Evolutionary conservation across 2,888 invertebrate genomes (phyloP).

Genomic region (Hemaris fuciformis): DNA sequence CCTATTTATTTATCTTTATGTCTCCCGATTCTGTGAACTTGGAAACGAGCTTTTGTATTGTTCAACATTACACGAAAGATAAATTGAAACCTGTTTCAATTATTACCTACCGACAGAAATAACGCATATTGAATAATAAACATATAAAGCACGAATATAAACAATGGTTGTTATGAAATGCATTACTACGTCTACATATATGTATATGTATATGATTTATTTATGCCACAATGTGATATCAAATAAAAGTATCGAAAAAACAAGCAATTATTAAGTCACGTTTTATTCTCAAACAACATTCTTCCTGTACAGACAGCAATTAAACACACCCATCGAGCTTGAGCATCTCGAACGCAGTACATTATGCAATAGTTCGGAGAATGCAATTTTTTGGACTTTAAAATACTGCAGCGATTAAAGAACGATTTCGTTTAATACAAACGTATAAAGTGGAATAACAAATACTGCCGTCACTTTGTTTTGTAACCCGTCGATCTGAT

Average conservation of each 20-base stretch:
- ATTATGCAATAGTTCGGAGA: slow-evolving; percentile 3
- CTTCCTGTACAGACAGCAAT: neutral
- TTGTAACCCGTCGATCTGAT: slow-evolving; percentile 69
- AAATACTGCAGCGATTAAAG: slow-evolving; percentile 8
- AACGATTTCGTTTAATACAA: slow-evolving; percentile 12
- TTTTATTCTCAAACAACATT: neutral
- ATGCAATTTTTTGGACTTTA: neutral
- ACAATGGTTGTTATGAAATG: neutral
- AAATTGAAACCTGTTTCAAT: neutral
- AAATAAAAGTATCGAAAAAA: neutral
- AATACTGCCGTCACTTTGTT: slow-evolving; percentile 61
- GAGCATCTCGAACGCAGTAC: neutral
- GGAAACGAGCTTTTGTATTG: neutral
- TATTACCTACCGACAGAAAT: neutral
- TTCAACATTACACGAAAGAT: neutral
- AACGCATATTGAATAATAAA: neutral
- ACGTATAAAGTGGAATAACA: slow-evolving; percentile 46
- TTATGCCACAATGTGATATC: neutral
- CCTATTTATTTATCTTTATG: neutral
- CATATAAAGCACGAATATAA: neutral
- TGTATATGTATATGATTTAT: neutral
- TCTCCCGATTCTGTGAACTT: neutral
- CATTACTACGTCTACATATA: neutral
- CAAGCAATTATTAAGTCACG: neutral
- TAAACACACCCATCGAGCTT: neutral